Evolutionary conservation across 23 tunicate species (phyloP).

Genomic region (Halocynthia roretzi): DNA sequence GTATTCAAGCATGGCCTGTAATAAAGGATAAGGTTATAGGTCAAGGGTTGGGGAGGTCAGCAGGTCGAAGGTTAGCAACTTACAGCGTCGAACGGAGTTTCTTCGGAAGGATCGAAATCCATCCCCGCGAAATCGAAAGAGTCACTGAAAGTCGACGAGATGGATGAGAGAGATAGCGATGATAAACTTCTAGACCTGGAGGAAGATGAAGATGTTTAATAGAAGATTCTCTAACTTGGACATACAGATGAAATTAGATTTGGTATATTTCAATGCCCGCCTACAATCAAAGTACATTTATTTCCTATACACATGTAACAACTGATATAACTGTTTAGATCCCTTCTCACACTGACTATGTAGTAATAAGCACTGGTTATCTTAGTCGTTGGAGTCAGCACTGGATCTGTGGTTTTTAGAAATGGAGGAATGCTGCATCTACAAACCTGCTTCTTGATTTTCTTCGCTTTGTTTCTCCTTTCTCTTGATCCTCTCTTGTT

Average conservation of each 20-base stretch:
- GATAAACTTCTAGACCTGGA: conserved; percentile 68
- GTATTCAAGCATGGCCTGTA: conserved; percentile 42
- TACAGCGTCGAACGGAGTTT: conserved; percentile 14
- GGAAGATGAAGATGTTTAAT: neutral
- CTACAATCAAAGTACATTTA: neutral
- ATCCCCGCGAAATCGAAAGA: conserved; percentile 79
- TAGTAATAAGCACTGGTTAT: no score
- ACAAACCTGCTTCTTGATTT: conserved; percentile 3
- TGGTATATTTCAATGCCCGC: conserved; percentile 22
- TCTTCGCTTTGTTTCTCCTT: no score
- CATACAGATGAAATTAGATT: neutral
- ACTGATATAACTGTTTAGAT: no score
- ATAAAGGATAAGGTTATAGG: neutral
- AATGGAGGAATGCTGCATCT: no score
- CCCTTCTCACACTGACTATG: no score
- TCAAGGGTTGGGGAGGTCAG: neutral
- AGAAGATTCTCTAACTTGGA: neutral
- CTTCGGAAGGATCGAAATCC: conserved; percentile 26
- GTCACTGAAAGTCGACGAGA: conserved; percentile 83
- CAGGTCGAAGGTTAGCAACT: neutral
- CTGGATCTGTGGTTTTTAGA: conserved; percentile 9
- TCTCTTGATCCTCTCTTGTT: conserved; percentile 3
- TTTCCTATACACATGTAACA: no score
- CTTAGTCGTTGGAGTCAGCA: neutral
- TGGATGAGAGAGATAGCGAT: conserved; percentile 51